phyloP scores from a whole-genome alignment of 2,797 vertebrate species.

The Netta rufina region DNA sequence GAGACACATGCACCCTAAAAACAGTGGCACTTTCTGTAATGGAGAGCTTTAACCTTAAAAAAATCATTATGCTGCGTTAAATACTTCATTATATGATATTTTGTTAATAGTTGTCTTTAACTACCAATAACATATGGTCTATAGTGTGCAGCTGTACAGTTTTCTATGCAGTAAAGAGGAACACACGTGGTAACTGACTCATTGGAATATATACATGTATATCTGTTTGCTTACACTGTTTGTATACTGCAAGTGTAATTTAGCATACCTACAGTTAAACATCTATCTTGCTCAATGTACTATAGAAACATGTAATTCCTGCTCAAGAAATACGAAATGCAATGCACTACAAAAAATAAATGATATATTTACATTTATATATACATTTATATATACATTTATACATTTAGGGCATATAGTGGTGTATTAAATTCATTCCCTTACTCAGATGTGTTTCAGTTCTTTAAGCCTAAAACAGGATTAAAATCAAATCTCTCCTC shows the following conservation, averaged over 20 bases:
- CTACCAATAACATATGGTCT: neutral
- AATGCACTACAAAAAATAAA: neutral
- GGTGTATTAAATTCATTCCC: neutral
- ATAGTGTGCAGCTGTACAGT: neutral
- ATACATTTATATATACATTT: no score
- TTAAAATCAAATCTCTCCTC: neutral
- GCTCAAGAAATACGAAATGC: neutral
- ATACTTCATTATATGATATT: neutral
- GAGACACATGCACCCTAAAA: neutral
- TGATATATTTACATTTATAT: no score
- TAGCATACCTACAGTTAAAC: neutral
- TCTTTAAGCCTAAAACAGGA: neutral
- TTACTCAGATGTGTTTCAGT: neutral
- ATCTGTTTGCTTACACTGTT: neutral
- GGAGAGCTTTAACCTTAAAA: neutral
- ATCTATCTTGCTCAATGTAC: neutral
- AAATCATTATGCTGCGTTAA: neutral
- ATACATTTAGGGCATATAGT: neutral
- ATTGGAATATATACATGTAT: neutral
- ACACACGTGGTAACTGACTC: neutral
- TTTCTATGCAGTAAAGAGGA: neutral
- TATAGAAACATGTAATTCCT: neutral
- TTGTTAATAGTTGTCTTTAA: neutral
- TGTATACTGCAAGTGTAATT: neutral
- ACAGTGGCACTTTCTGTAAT: neutral